Conservation (phyloP, 1,140 invertebrate species). For the Anoplolepis gracilipes region DNA sequence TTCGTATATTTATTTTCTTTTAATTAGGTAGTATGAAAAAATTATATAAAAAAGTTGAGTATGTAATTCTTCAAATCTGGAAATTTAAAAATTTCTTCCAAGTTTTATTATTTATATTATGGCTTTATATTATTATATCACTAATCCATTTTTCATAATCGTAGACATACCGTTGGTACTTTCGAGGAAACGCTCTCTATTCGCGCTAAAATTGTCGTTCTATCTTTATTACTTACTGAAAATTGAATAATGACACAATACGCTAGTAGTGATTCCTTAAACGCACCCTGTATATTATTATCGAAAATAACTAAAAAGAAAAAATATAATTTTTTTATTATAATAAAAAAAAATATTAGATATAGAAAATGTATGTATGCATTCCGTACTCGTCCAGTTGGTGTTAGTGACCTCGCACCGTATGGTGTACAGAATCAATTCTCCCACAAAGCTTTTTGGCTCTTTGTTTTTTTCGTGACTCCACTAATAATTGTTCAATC, state of each 20-base stretch:
- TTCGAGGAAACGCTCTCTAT: too few species aligned
- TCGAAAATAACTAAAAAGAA: not conserved
- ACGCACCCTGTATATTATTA: too few species aligned
- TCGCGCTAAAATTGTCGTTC: too few species aligned
- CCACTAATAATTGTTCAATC: constrained; percentile 7
- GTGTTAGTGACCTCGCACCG: not conserved
- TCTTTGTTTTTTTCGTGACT: not conserved
- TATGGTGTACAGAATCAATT: not conserved
- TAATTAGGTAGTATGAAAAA: not conserved
- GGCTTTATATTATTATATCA: not conserved
- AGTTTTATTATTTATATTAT: constrained; percentile 1
- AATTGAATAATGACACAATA: too few species aligned
- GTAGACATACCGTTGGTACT: not conserved
- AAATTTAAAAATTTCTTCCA: not conserved
- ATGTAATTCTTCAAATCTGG: not conserved
- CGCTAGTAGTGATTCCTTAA: too few species aligned
- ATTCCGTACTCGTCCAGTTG: not conserved
- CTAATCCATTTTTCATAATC: not conserved
- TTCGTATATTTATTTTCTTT: not conserved
- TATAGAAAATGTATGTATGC: not conserved
- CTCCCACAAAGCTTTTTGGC: not conserved
- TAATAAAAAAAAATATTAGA: constrained; percentile 16
- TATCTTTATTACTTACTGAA: too few species aligned
- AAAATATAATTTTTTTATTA: not conserved
- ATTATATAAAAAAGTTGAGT: not conserved